Base-by-base conservation (phyloP, 2,113 vertebrate genomes). In the Myocastor coypus region DNA sequence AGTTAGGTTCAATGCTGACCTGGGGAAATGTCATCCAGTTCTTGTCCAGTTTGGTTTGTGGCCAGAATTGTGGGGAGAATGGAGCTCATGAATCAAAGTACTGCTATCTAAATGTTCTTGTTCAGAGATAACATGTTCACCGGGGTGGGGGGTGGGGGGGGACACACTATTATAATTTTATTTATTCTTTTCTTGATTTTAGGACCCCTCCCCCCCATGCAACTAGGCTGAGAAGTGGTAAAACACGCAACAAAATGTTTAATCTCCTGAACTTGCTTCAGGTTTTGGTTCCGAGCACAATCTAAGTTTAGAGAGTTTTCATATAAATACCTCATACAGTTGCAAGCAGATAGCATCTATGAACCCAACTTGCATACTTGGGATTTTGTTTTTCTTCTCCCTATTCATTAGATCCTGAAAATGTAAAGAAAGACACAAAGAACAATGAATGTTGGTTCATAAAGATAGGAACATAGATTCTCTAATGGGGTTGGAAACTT, bases 291-390 rank as follows among this genome's bases (percentile, higher is more conserved):
- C 77, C 22, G 5, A 90, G 77, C 34, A 46, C 5, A 13, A 30
- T 37, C 32, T 11, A 77, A 73, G 17, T 50, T 81, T 7, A 81
- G 40, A 32, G n/a, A 7, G 32, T 59, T 52, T 83, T 46, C 40
- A 42, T 5, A 86, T 64, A 57, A 96, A 95, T 99, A 99, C 99
- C 99, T 99, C 99, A 95, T 99, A 99, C 7, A 99, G 98, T 98
- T 99, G 99, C 91, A 99, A 98, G 96, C 99, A 99, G 98, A 99
- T 99, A 96, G 99, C 99, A 77, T 99, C 99, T 92, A 99, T 99
- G 97, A 99, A 99, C 97, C 99, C 99, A 97, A 99, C 99, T 97
- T 99, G 99, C 99, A 99, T 99, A 98, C 99, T 99, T 80, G 99
- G 99, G 95, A 99, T 99, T 98, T 99, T 99, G 97, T 99, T 99